Evolutionary conservation across 2,113 vertebrate species (phyloP).

Genomic region (Echinops telfairi): DNA sequence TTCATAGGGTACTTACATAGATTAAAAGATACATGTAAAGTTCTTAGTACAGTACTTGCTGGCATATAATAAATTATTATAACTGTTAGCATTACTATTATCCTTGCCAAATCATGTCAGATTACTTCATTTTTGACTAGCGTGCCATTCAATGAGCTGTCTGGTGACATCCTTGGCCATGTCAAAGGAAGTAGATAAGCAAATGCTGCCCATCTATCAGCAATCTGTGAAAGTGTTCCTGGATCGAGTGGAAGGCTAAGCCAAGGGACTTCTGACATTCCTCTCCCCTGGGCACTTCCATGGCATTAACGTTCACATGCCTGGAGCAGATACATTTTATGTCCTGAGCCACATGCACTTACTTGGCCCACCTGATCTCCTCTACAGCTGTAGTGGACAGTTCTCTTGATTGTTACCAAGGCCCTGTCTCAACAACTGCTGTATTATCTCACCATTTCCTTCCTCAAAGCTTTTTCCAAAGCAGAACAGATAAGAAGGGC

Average conservation of each 20-base stretch:
- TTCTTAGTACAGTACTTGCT: no score
- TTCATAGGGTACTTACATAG: no score
- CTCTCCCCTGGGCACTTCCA: neutral
- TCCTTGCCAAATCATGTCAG: neutral
- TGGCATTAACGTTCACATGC: neutral
- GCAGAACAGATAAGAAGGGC: neutral
- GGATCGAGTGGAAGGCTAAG: neutral
- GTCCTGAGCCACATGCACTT: neutral
- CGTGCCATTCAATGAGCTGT: neutral
- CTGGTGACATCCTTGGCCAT: neutral
- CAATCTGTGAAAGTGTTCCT: neutral
- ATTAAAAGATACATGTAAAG: no score
- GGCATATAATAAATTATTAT: neutral
- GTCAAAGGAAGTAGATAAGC: neutral
- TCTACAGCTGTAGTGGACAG: neutral
- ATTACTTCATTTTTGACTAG: conserved; percentile 11
- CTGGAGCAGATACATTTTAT: neutral
- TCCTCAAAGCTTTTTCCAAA: neutral
- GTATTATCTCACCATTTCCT: neutral
- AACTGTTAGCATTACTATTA: neutral
- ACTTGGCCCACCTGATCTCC: neutral
- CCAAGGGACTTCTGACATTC: neutral
- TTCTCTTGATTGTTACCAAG: neutral
- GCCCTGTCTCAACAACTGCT: no score
- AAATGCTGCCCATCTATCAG: neutral